Conservation (phyloP, 2,113 vertebrate genomes). For the Hemiprocne comata region DNA sequence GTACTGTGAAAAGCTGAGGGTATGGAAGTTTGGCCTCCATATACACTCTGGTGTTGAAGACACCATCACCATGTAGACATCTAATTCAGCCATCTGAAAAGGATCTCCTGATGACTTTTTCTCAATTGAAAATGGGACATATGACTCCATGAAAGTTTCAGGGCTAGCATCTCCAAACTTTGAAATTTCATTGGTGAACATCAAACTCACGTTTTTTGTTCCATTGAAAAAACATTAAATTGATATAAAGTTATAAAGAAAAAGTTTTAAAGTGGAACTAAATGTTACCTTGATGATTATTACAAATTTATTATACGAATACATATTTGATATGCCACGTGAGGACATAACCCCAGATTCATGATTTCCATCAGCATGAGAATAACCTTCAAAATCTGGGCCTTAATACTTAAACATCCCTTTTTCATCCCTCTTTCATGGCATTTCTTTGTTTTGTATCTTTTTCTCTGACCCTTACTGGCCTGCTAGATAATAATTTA, state of each 20-base stretch:
- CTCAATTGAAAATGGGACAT: background rate
- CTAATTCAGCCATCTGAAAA: background rate
- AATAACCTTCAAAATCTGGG: background rate
- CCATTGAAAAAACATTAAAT: background rate
- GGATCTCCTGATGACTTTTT: background rate
- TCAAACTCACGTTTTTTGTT: too few relatives aligned
- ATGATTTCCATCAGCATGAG: background rate
- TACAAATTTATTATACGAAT: background rate
- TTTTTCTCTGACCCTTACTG: background rate
- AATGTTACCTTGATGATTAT: background rate
- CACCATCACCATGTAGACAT: too few relatives aligned
- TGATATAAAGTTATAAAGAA: background rate
- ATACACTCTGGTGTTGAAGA: background rate
- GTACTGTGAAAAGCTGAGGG: too few relatives aligned
- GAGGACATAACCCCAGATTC: background rate
- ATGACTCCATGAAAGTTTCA: background rate
- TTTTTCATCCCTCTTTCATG: background rate
- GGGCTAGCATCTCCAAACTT: background rate
- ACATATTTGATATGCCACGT: rapidly evolving
- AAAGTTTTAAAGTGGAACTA: background rate
- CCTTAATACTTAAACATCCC: background rate
- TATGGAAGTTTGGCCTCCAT: too few relatives aligned
- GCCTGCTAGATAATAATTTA: background rate
- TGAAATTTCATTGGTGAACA: background rate
- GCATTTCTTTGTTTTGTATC: background rate